Conservation (phyloP, 2,888 invertebrate genomes). For the Hoplodrina blanda region DNA sequence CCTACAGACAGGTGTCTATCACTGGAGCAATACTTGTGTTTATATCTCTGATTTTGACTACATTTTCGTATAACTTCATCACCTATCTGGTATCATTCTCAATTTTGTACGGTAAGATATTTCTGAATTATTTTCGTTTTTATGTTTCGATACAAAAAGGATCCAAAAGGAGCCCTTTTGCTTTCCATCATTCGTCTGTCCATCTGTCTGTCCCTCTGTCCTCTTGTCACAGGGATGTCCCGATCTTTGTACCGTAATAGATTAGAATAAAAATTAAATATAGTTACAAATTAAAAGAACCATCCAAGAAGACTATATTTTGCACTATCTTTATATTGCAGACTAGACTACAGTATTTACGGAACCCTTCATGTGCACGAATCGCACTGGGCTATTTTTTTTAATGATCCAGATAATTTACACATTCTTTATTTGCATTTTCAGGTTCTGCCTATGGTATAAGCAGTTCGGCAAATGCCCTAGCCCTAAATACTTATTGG, state of each 20-base stretch:
- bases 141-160: neutral
- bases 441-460: constrained; percentile 92
- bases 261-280: no score
- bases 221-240: no score
- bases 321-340: no score
- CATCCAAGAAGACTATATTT: no score
- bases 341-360: no score
- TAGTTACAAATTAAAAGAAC: no score
- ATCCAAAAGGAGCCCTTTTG: no score
- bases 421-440: constrained; percentile 57
- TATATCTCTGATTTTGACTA: constrained; percentile 90
- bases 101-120: constrained; percentile 92
- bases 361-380: no score
- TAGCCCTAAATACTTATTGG: constrained; percentile 94
- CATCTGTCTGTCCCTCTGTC: no score
- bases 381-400: no score
- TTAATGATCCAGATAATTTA: neutral
- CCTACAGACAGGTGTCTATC: constrained; percentile 92
- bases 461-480: constrained; percentile 92
- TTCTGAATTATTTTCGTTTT: neutral
- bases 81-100: constrained; percentile 92
- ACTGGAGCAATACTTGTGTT: constrained; percentile 91
- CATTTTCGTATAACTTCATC: constrained; percentile 91
- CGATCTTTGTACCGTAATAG: no score
- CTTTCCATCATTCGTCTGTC: no score